Base-by-base conservation (phyloP, 2,888 invertebrate species). In the Nomada goodeniana region DNA sequence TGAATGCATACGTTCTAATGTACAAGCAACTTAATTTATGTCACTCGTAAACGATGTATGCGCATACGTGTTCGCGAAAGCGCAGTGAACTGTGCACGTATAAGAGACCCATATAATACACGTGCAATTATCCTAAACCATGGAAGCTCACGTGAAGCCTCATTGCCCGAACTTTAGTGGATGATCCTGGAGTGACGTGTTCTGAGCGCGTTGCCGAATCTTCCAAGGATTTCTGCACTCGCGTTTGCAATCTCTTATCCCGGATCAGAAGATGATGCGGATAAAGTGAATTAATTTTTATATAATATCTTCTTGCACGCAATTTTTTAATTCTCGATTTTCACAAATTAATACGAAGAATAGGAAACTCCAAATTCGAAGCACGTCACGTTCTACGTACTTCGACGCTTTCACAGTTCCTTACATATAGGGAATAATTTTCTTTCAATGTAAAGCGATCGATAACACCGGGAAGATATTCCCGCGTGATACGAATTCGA, bases 91-190 rank as follows among this genome's bases (percentile, higher is more conserved):
- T 36, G 36, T 36, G n/a, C 15, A 50, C 23, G 23, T 29, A 18
- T 36, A 67, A 65, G 20, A 42, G 57, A 68, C 10, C 42, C 29
- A 5, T 42, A 42, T 53, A 63, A 63, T 50, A 13, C 15, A 10
- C 42, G 23, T 59, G 50, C 50, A 55, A 59, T 68, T 74, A 68
- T 68, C 23, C 26, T 50, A 57, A 59, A 63, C 52, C 13, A 52
- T 53, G 26, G 52, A 36, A 71, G 42, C 52, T 53, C 61, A 63
- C 52, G n/a, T 42, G 18, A 53, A 36, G 23, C 42, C 36, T 71
- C 53, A 18, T 71, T 53, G 18, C 10, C 18, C 15, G 23, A 71
- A 61, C 23, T 61, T 63, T 42, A 42, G 10, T 42, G 44, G 55
- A 73, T 73, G 29, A 44, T 55, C 29, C 15, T 29, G 13, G 26